phyloP scores from a whole-genome alignment of 2,888 invertebrate species.

The Escarpia spicata region DNA sequence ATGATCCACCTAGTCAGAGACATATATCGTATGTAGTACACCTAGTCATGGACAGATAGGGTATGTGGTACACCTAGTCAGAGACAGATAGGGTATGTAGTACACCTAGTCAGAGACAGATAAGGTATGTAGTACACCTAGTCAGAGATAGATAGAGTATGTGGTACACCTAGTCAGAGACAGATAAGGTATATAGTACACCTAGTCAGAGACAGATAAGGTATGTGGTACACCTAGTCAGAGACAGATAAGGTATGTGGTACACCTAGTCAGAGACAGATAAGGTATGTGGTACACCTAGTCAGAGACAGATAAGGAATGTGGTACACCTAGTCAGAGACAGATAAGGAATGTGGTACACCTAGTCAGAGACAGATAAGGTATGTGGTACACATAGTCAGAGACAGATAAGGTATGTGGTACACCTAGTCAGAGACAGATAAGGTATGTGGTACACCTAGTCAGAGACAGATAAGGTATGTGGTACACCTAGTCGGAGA shows the following conservation, averaged over 20 bases:
- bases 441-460: background rate
- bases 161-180: constrained; percentile 58
- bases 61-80: background rate
- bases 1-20: background rate
- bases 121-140: background rate
- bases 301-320: background rate
- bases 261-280: background rate
- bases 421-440: too few species aligned
- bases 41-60: background rate
- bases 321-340: too few species aligned
- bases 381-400: too few species aligned
- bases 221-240: background rate
- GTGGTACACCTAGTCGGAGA: too few species aligned
- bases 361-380: too few species aligned
- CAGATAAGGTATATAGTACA: constrained; percentile 76
- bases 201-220: background rate
- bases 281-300: background rate
- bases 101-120: background rate
- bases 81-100: background rate
- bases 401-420: too few species aligned
- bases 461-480: background rate
- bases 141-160: background rate
- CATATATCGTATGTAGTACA: background rate
- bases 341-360: too few species aligned
- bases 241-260: too few species aligned